Percentiles rank a stretch among this genome's conserved stretches.
Evolutionary conservation across 1,140 invertebrate genomes (phyloP).

Genomic region (Popillia japonica): DNA sequence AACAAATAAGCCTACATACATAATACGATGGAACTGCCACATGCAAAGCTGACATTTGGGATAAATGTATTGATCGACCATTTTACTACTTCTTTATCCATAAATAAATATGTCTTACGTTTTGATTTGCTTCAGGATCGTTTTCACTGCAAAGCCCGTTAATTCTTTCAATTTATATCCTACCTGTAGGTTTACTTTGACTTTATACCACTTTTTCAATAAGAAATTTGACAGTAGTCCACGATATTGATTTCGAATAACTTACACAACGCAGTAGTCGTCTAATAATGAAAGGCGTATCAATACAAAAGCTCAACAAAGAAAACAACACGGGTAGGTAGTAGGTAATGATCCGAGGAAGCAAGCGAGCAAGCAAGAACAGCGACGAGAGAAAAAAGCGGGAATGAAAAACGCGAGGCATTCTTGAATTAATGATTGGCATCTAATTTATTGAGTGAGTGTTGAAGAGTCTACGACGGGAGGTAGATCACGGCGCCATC

Average conservation of each 20-base stretch:
- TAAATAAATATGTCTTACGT: too few relatives aligned
- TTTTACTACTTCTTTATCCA: too few relatives aligned
- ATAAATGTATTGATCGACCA: too few relatives aligned
- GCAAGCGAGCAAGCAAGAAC: background rate
- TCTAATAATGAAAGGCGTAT: slow-evolving; percentile 11
- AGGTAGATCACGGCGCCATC: slow-evolving; percentile 51
- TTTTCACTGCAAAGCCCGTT: too few relatives aligned
- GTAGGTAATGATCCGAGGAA: background rate
- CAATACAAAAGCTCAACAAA: slow-evolving; percentile 7
- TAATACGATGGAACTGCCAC: too few relatives aligned
- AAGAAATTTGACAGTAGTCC: background rate
- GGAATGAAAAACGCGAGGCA: slow-evolving; percentile 24
- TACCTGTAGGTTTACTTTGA: background rate
- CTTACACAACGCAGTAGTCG: background rate
- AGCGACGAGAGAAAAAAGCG: slow-evolving; percentile 11
- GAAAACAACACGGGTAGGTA: slow-evolving; percentile 18
- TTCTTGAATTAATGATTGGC: slow-evolving; percentile 40
- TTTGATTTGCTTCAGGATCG: too few relatives aligned
- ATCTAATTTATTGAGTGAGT: slow-evolving; percentile 48
- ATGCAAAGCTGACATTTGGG: too few relatives aligned
- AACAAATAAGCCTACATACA: too few relatives aligned
- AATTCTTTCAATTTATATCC: background rate
- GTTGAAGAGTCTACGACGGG: slow-evolving; percentile 50
- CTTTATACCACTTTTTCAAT: background rate
- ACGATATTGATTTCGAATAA: slow-evolving; percentile 6